Base-by-base conservation (phyloP, 2,888 invertebrate genomes). In the Trilocha varians region DNA sequence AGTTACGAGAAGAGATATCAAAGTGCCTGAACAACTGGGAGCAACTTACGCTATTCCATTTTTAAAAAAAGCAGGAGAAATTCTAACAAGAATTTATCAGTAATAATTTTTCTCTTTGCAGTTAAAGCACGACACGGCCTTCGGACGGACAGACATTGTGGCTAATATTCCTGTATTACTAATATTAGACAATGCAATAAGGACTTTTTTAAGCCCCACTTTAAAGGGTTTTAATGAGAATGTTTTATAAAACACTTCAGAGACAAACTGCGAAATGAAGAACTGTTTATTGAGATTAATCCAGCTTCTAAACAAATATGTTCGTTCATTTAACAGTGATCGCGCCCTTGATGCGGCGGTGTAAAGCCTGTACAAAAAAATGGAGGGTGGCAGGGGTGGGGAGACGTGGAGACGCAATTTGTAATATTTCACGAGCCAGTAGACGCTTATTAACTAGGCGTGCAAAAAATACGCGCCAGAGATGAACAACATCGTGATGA, bases 341-440 rank as follows among this genome's bases (percentile, higher is more conserved):
- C 62, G 66, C 68, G 67, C 68, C 67, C 68, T 58, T 62, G 58
- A 63, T 60, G 60, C 57, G 62, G 59, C 56, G 57, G 64, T 65
- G 67, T 71, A 73, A 74, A 72, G 66, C 64, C 69, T 60, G 61
- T 61, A 65, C 69, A 72, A 78, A 76, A n/a, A 75, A 73, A 59
- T 65, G 68, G 68, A 65, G 65, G 52, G 47, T 45, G 48, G 50
- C 47, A 48, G 50, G 45, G 44, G 52, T 52, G 48, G 58, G 56
- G 56, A 58, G 57, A 52, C 58, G 61, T 54, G 70, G 72, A 63
- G 74, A 72, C 70, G 79, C 84, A 84, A 84, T 85, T 85, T 85
- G 84, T 84, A 79, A 85, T 82, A 84, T 85, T 85, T 85, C 84
- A 84, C 85, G 84, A 82, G 62, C 83, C 85, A 85, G 84, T 82